These are phyloP conservation scores for Netelia inedita DNA, from an alignment of 2,888 invertebrate species.

Conservation along the genomic window DNA sequence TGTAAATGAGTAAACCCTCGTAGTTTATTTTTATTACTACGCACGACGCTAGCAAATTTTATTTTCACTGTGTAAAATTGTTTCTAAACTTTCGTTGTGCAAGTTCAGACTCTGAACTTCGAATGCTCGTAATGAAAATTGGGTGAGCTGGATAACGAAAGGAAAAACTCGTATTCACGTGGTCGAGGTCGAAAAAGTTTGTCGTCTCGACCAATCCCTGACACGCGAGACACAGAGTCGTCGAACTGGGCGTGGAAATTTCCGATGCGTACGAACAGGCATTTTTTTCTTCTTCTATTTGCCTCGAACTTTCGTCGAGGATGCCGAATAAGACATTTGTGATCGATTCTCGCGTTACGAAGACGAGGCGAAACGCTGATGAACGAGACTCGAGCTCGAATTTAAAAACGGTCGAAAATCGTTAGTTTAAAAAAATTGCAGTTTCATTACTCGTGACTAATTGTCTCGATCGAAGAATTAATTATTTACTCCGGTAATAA, in stretches of 20 bases:
- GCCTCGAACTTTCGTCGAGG: background rate
- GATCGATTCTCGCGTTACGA: background rate
- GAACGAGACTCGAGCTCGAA: too few relatives aligned
- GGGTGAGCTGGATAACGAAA: conserved; percentile 2
- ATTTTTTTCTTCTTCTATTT: background rate
- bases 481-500: too few relatives aligned
- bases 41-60: background rate
- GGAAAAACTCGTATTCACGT: background rate
- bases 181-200: conserved; percentile 20
- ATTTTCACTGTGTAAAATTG: background rate
- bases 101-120: background rate
- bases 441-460: too few relatives aligned
- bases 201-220: background rate
- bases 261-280: conserved; percentile 22
- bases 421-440: too few relatives aligned
- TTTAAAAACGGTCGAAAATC: too few relatives aligned
- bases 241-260: conserved; percentile 35
- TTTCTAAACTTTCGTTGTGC: background rate
- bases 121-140: conserved; percentile 2
- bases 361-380: too few relatives aligned
- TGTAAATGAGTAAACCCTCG: conserved; percentile 1
- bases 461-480: too few relatives aligned
- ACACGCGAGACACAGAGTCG: background rate
- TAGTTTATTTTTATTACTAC: background rate
- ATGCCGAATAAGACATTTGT: conserved; percentile 1